These are phyloP conservation scores for Limosa lapponica DNA, from an alignment of 2,797 vertebrate species.

Conservation along the genomic window DNA sequence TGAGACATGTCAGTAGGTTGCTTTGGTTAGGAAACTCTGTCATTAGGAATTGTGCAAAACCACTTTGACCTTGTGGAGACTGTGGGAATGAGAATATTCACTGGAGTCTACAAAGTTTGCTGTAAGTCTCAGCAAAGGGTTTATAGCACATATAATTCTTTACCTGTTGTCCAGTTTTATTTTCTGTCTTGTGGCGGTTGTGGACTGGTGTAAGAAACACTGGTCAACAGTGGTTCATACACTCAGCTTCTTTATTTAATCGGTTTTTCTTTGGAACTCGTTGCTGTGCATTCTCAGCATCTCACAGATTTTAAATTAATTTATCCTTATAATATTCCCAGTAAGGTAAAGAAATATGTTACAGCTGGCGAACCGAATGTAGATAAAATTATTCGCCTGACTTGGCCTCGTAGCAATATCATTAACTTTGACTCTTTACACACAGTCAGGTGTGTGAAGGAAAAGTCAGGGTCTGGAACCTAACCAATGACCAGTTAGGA, in stretches of 20 bases:
- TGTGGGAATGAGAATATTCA: not conserved
- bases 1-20: not conserved
- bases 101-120: not conserved
- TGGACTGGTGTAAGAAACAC: not conserved
- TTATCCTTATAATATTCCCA: not conserved
- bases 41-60: slow-evolving; percentile 13
- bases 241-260: not conserved
- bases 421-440: not conserved
- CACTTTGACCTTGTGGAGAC: not conserved
- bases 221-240: not conserved
- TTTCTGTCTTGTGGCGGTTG: not conserved
- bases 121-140: not conserved
- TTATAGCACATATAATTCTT: not conserved
- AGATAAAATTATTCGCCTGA: not conserved
- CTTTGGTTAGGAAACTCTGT: not conserved
- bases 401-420: not conserved
- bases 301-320: not conserved
- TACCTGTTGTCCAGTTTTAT: not conserved
- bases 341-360: not conserved
- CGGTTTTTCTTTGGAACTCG: not conserved
- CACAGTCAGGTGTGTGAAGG: not conserved
- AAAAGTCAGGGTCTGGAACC: not conserved
- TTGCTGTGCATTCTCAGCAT: not conserved
- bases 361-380: not conserved
- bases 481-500: not conserved